phyloP scores from a whole-genome alignment of 2,888 invertebrate genomes.

The Pseudococcus viburni region DNA sequence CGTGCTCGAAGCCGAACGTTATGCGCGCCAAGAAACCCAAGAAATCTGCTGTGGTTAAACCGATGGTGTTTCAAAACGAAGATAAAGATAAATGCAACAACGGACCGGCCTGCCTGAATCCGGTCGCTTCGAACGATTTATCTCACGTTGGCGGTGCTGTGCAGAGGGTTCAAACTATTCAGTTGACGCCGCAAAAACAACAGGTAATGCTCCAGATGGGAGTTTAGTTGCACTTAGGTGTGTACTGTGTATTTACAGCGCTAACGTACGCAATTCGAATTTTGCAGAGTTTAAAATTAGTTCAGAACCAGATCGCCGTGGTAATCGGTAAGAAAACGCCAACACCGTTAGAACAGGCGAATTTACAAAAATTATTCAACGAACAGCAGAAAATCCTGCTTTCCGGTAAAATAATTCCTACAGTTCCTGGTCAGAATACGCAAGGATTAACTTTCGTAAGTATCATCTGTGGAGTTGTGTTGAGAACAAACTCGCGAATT shows the following conservation, averaged over 20 bases:
- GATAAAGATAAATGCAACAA: constrained; percentile 68
- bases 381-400: constrained; percentile 82
- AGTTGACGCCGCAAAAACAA: constrained; percentile 82
- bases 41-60: constrained; percentile 70
- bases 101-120: constrained; percentile 69
- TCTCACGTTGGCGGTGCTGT: constrained; percentile 70
- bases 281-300: constrained; percentile 74
- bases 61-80: constrained; percentile 69
- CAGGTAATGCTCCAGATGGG: constrained; percentile 72
- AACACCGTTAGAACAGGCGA: constrained; percentile 75
- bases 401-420: constrained; percentile 79
- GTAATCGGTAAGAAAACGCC: constrained; percentile 75
- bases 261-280: too few species aligned
- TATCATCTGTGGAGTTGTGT: not conserved
- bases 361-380: constrained; percentile 76
- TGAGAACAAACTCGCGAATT: too few species aligned
- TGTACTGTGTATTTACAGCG: too few species aligned
- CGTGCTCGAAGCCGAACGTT: constrained; percentile 65
- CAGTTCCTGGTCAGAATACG: constrained; percentile 72
- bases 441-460: constrained; percentile 71
- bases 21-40: constrained; percentile 67
- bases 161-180: constrained; percentile 81
- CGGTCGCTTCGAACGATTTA: constrained; percentile 68
- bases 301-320: constrained; percentile 80
- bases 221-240: too few species aligned